Evolutionary conservation across 2,888 invertebrate species (phyloP).

Genomic region (Drosophila parthenogenetica): DNA sequence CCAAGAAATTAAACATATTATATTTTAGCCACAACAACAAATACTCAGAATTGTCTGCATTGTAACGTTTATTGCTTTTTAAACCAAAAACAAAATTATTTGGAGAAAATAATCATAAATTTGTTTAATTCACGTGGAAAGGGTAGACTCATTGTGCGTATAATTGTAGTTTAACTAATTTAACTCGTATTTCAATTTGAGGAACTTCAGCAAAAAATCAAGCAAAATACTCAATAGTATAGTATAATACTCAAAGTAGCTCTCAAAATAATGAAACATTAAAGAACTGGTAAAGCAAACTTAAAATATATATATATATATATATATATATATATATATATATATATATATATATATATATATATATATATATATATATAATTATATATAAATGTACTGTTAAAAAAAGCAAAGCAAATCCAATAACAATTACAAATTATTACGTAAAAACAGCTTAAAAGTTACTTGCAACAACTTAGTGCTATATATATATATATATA

Average conservation of each 20-base stretch:
- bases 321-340: too few relatives aligned
- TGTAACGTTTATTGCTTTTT: conserved; percentile 66
- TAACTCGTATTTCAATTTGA: conserved; percentile 59
- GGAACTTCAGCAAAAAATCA: conserved; percentile 49
- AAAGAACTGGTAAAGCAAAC: conserved; percentile 59
- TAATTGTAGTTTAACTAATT: conserved; percentile 65
- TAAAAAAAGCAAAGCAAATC: conserved; percentile 51
- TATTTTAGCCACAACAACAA: conserved; percentile 57
- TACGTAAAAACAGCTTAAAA: conserved; percentile 61
- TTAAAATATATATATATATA: too few relatives aligned
- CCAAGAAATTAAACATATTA: conserved; percentile 39
- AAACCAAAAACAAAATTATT: conserved; percentile 63
- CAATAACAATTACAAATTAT: conserved; percentile 61
- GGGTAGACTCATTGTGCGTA: conserved; percentile 59
- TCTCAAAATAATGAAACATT: conserved; percentile 45
- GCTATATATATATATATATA: conserved; percentile 60
- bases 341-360: conserved; percentile 26
- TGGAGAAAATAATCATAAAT: conserved; percentile 30
- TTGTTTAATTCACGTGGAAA: conserved; percentile 29
- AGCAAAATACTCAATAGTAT: conserved; percentile 69
- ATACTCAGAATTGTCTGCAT: conserved; percentile 59
- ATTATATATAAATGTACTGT: conserved; percentile 52
- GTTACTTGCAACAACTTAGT: conserved; percentile 69
- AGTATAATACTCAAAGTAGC: conserved; percentile 41
- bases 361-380: conserved; percentile 38